These are phyloP conservation scores for Tangara arthus DNA, from an alignment of 2,797 vertebrate genomes.

Conservation along the genomic window DNA sequence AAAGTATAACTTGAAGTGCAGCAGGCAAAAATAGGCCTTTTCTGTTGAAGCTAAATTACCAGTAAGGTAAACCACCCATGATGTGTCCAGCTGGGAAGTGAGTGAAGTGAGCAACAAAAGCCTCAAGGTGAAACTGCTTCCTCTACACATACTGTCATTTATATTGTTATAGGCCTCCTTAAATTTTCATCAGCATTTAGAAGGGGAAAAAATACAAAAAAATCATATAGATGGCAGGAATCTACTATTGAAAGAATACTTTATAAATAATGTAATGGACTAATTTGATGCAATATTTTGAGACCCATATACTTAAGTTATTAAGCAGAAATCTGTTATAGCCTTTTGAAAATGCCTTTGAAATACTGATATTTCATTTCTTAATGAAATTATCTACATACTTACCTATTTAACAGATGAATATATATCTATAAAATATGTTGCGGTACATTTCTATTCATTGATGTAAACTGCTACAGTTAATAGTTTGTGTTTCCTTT, in stretches of 20 bases:
- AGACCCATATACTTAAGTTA: background rate
- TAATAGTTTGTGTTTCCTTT: background rate
- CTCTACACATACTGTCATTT: background rate
- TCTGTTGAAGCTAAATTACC: background rate
- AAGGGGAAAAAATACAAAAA: background rate
- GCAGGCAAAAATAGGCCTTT: background rate
- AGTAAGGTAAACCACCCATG: background rate
- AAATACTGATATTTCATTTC: background rate
- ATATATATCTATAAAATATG: background rate
- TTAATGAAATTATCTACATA: background rate
- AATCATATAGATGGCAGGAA: background rate
- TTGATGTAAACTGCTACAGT: background rate
- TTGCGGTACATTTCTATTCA: background rate
- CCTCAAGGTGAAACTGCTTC: slow-evolving; percentile 16
- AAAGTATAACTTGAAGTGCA: background rate
- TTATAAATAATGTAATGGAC: background rate
- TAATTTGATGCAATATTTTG: background rate
- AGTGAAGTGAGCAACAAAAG: slow-evolving; percentile 1
- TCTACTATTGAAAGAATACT: background rate
- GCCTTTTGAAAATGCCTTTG: background rate
- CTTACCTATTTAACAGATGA: background rate
- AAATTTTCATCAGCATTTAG: background rate
- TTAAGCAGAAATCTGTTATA: background rate
- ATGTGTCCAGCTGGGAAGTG: background rate
- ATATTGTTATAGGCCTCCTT: background rate